Conservation (phyloP, 2,888 invertebrate species). For the Cosmia pyralina region DNA sequence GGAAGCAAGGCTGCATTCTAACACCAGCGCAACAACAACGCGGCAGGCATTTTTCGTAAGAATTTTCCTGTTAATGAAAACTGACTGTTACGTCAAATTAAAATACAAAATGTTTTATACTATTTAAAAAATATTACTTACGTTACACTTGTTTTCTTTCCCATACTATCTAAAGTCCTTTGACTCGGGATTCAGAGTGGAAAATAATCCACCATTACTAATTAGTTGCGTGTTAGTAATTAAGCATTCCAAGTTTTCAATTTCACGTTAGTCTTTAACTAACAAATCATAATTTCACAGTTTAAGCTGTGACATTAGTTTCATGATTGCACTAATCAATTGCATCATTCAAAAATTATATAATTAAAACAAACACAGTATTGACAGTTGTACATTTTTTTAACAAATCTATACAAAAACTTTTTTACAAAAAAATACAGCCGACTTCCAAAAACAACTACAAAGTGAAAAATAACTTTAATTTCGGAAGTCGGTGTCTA, state of each 20-base stretch:
- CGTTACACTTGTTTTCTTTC: slow-evolving; percentile 7
- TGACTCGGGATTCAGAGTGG: background rate
- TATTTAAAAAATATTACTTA: slow-evolving; percentile 1
- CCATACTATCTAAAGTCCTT: background rate
- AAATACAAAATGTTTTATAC: background rate
- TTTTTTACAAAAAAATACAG: too few relatives aligned
- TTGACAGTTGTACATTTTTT: background rate
- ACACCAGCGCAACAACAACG: background rate
- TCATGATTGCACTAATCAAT: slow-evolving; percentile 5
- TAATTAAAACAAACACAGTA: background rate
- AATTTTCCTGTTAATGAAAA: background rate
- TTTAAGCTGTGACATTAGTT: slow-evolving; percentile 9
- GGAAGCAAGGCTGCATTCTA: slow-evolving; percentile 13
- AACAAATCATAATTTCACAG: slow-evolving; percentile 32
- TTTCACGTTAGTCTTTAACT: background rate
- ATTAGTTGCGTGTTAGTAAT: slow-evolving; percentile 5
- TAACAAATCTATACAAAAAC: too few relatives aligned
- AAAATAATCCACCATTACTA: background rate
- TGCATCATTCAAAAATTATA: background rate
- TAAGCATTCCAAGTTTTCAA: background rate
- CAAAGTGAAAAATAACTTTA: too few relatives aligned
- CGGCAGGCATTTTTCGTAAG: background rate
- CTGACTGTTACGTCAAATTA: background rate
- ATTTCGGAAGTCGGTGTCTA: too few relatives aligned
- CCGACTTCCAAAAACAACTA: too few relatives aligned